Base-by-base conservation (phyloP, 2,888 invertebrate genomes). In the Agrochola litura region DNA sequence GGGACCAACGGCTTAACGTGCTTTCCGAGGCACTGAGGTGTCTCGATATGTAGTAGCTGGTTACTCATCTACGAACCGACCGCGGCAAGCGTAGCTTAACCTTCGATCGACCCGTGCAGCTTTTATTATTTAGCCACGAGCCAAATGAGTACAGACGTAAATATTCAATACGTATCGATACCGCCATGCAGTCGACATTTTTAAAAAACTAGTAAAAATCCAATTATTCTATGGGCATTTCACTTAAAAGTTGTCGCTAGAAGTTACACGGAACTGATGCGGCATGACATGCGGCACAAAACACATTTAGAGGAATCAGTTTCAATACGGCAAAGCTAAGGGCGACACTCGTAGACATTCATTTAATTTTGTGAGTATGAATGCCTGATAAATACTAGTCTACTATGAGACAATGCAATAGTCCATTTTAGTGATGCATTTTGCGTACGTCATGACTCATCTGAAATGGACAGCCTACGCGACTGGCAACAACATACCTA, bases 181-280 rank as follows among this genome's bases (percentile, higher is more conserved):
- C 30, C 10, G 10, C 6, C 30, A 12, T 0, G 10, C 14, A 25
- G 43, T 25, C 9, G 46, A 25, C 14, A 43, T 64, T 64, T 30
- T 60, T 5, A 30, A 60, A 66, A 25, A 49, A 0, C 4, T 46
- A 12, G 25, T 25, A 9, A 4, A 16, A 16, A 2, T 54, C 6
- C 6, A 63, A 49, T 66, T 4, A 19, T 19, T 25, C 66, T 22
- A 19, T 49, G 30, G 12, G 22, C 63, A 63, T 63, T 63, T 63
- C 63, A 41, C 41, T 63, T 63, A 63, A 41, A 63, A 63, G 63
- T 63, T 63, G 63, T 63, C 56, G 56, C 22, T 54, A 41, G 12
- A 41, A 63, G n/a, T 64, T 41, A 41, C 41, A n/a, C 63, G 22
- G 63, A 41, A 63, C 22, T 22, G 14, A 12, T n/a, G n/a, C n/a